Evolutionary conservation across 2,888 invertebrate species (phyloP).

Genomic region (Epsilonema sp.): DNA sequence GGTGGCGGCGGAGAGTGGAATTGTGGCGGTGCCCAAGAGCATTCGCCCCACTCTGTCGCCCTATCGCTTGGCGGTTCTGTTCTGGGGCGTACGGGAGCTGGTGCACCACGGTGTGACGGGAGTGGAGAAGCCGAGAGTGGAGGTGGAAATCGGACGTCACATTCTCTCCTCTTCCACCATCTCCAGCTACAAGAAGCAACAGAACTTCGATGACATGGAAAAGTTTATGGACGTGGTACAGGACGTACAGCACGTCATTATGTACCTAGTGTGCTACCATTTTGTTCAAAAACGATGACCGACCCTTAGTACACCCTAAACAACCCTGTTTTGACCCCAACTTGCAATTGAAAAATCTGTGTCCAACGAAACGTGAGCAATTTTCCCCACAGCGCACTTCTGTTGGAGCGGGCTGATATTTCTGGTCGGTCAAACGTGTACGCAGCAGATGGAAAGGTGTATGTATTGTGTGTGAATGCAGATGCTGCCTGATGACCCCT

Average conservation of each 20-base stretch:
- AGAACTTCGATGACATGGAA: slow-evolving; percentile 33
- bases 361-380: too few relatives aligned
- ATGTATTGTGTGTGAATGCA: too few relatives aligned
- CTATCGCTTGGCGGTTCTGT: slow-evolving; percentile 18
- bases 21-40: background rate
- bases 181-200: slow-evolving; percentile 32
- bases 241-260: slow-evolving; percentile 16
- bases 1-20: background rate
- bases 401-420: too few relatives aligned
- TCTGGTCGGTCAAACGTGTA: too few relatives aligned
- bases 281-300: too few relatives aligned
- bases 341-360: too few relatives aligned
- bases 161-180: slow-evolving; percentile 33
- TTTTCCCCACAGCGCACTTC: too few relatives aligned
- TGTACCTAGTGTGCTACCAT: too few relatives aligned
- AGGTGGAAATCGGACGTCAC: slow-evolving; percentile 35
- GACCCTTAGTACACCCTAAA: too few relatives aligned
- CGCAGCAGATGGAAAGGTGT: too few relatives aligned
- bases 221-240: slow-evolving; percentile 36
- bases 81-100: slow-evolving; percentile 36
- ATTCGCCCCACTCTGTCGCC: background rate
- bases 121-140: slow-evolving; percentile 33
- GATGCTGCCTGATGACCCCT: slow-evolving; percentile 58
- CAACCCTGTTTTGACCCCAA: too few relatives aligned
- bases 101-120: slow-evolving; percentile 17